Evolutionary conservation across 2,113 vertebrate genomes (phyloP), one percentile per base, ranked within the genome.

Genomic region (Morone saxatilis): DNA sequence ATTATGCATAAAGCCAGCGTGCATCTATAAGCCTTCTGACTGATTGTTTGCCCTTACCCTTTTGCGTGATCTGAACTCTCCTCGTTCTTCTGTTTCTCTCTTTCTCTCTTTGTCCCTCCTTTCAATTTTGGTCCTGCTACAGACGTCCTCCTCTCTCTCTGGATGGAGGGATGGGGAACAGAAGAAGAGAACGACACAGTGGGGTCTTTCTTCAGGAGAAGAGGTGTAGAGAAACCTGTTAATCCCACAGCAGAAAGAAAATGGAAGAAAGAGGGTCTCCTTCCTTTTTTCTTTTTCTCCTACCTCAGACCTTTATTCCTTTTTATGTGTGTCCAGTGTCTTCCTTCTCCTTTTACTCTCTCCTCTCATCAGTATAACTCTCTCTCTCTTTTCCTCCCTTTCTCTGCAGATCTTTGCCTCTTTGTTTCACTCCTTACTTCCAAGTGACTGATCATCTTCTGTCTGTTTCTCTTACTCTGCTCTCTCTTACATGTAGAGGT

Each of bases 1-100:
- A 82, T 90, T 87, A 84, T 65, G 67, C 60, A 54, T 76, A 65
- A 89, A 88, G 60, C 86, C 85, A 80, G 4, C 66, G 31, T 79
- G 71, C 80, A 1, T 47, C 71, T 56, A 22, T 71, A 79, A 85
- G 71, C 75, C 66, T n/a, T n/a, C 47, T 61, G 41, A 25, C 47
- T 61, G 47, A 71, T 45, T 48, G 40, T 10, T 19, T 31, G 40
- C 68, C 36, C 86, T 91, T 74, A 86, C 83, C 88, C 31, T 59
- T 86, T 68, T 77, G 79, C 4, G n/a, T 82, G 82, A 80, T 78
- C 69, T 78, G 78, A 79, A 72, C 54, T 84, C 67, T 63, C 50
- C 25, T 71, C 5, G 47, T n/a, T 53, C 75, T 53, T 71, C 78
- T 67, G 47, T 20, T 48, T 72, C 48, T 74, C 78, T 67, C n/a